A percentile compares a stretch with the other conserved stretches of the same genome.
Conservation (phyloP, 2,888 invertebrate genomes). For the Sesia apiformis region DNA sequence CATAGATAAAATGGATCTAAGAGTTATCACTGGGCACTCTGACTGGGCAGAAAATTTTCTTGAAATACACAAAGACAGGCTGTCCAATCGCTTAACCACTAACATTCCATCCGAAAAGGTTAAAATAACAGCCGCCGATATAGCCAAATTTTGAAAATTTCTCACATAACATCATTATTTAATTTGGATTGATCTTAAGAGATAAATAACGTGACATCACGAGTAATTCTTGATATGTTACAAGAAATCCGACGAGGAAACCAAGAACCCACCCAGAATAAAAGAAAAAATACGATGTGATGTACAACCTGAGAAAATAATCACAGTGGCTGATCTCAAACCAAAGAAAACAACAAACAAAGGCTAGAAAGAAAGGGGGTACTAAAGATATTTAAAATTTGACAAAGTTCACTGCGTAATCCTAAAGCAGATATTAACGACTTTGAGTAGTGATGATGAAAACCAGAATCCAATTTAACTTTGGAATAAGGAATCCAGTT, state of each 20-base stretch:
- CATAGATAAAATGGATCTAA: slow-evolving; percentile 6
- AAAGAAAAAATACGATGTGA: slow-evolving; percentile 4
- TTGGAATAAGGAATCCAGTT: not conserved
- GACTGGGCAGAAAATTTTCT: slow-evolving; percentile 10
- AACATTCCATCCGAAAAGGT: too few relatives aligned
- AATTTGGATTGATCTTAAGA: too few relatives aligned
- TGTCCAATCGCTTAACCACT: slow-evolving; percentile 8
- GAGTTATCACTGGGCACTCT: too few relatives aligned
- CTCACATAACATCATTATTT: not conserved
- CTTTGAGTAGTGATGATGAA: not conserved
- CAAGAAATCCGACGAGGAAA: slow-evolving; percentile 4
- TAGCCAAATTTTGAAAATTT: not conserved
- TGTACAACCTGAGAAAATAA: slow-evolving; percentile 7
- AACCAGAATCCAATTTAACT: not conserved
- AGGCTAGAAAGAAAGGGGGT: not conserved
- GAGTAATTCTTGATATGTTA: slow-evolving; percentile 6
- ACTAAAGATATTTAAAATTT: not conserved
- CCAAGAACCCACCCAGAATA: not conserved
- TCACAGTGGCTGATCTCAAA: slow-evolving; percentile 5
- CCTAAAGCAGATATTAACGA: not conserved
- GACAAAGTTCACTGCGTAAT: not conserved
- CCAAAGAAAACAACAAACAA: not conserved
- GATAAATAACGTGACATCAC: slow-evolving; percentile 1
- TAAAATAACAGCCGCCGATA: slow-evolving; percentile 1
- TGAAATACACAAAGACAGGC: slow-evolving; percentile 4